Base-by-base conservation (phyloP, 2,113 vertebrate species). In the Chrysemys picta region DNA sequence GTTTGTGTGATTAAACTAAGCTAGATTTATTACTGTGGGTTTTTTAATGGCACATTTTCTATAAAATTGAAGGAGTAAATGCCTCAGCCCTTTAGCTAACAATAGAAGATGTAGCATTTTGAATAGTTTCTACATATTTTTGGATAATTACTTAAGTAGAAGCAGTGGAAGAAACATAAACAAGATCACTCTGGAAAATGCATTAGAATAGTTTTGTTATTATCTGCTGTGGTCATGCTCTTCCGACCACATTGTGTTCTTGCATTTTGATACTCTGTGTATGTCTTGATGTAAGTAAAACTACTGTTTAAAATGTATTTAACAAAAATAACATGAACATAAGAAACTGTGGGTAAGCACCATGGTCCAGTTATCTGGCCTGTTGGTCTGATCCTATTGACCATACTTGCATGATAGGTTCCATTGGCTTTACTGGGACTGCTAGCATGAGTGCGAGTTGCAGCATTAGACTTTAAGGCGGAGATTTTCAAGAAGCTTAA, bases 91-190 rank as follows among this genome's bases (percentile, higher is more conserved):
- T 56, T 85, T 80, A 93, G 85, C 84, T 93, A 75, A 88, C 56
- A 62, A 13, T 59, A 93, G 54, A n/a, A 84, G 27, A 79, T 53
- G 79, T 76, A 83, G 72, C 84, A 10, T 90, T 94, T 82, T 94
- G 89, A 88, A 88, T 49, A 86, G 38, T 96, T 95, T 69, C 85
- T 87, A 93, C 83, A 88, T 92, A 76, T 69, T 87, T 31, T 31
- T 88, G 80, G 7, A 49, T 85, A 89, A 89, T 72, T 89, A 52
- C 52, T 65, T 87, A 88, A 89, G 87, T 29, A 88, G 81, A 96
- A 95, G 88, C 42, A 92, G 1, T 35, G 42, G 14, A 95, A 90
- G 27, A 31, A 56, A 42, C 91, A 38, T 49, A 78, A 89, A 5
- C 19, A 85, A 42, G 8, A 89, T 93, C 29, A 62, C 52, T 78